Conservation (phyloP, 2,888 invertebrate species). For the Bombylius discolor region DNA sequence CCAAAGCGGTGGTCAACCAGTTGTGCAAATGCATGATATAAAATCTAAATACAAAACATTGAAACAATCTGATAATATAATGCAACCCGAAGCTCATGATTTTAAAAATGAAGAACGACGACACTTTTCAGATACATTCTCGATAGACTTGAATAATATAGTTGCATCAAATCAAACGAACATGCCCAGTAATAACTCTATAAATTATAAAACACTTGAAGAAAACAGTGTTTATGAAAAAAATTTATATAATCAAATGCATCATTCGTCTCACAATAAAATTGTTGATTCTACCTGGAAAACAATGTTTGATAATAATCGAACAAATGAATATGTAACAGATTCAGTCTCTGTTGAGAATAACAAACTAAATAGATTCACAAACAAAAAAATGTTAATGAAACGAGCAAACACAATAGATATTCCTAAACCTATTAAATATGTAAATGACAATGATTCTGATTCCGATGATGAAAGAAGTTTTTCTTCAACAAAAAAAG, state of each 20-base stretch:
- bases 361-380: conserved; percentile 18
- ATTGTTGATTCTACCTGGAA: not conserved
- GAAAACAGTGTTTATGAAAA: conserved; percentile 9
- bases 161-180: not conserved
- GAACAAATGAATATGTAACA: conserved; percentile 16
- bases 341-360: not conserved
- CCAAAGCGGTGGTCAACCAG: not conserved
- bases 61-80: conserved; percentile 18
- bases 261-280: conserved; percentile 2
- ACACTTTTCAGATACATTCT: conserved; percentile 21
- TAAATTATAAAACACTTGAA: not conserved
- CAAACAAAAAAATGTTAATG: conserved; percentile 60
- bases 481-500: conserved; percentile 29
- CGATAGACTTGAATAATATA: conserved; percentile 11
- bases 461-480: conserved; percentile 32
- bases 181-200: not conserved
- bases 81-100: conserved; percentile 4
- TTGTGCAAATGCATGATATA: conserved; percentile 17
- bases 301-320: conserved; percentile 3
- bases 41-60: conserved; percentile 14
- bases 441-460: conserved; percentile 40
- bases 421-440: conserved; percentile 54
- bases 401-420: conserved; percentile 83
- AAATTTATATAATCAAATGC: conserved; percentile 13
- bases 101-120: conserved; percentile 4